Conservation (phyloP, 2,888 invertebrate species). For the Dynastes grantii region DNA sequence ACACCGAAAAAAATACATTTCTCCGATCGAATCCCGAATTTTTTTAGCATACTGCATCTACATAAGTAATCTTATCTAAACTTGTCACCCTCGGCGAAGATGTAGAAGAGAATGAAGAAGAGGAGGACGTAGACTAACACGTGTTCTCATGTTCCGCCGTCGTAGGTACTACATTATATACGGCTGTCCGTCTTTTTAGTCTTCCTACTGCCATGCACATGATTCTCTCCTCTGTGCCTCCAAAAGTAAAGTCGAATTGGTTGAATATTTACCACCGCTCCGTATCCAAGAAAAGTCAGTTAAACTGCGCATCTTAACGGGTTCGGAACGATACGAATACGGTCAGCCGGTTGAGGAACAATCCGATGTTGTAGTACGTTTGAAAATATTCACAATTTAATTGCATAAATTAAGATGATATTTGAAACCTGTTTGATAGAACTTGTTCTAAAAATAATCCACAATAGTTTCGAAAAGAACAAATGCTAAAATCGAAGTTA, state of each 20-base stretch:
- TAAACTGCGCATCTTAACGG: slow-evolving; percentile 57
- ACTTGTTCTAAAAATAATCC: too few relatives aligned
- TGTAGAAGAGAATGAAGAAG: slow-evolving; percentile 17
- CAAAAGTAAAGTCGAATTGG: slow-evolving; percentile 50
- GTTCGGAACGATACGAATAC: slow-evolving; percentile 54
- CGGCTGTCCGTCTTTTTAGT: slow-evolving; percentile 26
- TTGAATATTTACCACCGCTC: slow-evolving; percentile 57
- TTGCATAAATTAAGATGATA: too few relatives aligned
- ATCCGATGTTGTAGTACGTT: background rate
- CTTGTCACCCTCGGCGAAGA: slow-evolving; percentile 59
- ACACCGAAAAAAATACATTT: background rate
- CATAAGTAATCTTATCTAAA: slow-evolving; percentile 59
- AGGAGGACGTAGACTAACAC: slow-evolving; percentile 31
- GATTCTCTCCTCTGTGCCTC: slow-evolving; percentile 32
- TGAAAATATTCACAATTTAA: too few relatives aligned
- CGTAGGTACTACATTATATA: slow-evolving; percentile 7
- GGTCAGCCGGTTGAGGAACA: slow-evolving; percentile 3
- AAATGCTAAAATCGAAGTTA: too few relatives aligned
- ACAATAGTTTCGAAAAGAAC: too few relatives aligned
- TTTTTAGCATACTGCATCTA: slow-evolving; percentile 55
- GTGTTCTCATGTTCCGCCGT: slow-evolving; percentile 30
- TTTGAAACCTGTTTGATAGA: too few relatives aligned
- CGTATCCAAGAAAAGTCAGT: slow-evolving; percentile 55
- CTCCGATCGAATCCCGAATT: slow-evolving; percentile 24
- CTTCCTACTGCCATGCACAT: slow-evolving; percentile 49